Percentiles rank a stretch among this genome's conserved stretches.
phyloP scores from a whole-genome alignment of 2,113 vertebrate genomes.

The Bolborhynchus lineola region DNA sequence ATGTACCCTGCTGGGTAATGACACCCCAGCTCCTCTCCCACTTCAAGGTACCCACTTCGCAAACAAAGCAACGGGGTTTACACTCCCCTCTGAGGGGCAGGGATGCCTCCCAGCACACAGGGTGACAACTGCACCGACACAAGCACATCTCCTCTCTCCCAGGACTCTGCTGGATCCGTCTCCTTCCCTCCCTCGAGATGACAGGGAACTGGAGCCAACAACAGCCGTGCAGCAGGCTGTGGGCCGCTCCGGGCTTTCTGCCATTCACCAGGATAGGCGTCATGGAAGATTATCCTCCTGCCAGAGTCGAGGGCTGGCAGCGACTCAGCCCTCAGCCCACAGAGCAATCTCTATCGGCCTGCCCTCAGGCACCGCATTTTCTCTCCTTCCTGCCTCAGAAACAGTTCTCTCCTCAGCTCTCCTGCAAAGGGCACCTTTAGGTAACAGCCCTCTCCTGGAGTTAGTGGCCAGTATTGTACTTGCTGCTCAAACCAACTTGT shows the following conservation, averaged over 20 bases:
- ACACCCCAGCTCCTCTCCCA: neutral
- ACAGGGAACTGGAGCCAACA: neutral
- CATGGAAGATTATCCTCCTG: conserved; percentile 37
- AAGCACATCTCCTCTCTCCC: neutral
- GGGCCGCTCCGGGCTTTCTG: conserved; percentile 22
- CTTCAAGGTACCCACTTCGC: neutral
- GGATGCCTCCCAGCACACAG: neutral
- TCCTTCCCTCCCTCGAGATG: neutral
- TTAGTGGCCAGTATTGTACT: neutral
- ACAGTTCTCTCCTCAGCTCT: neutral
- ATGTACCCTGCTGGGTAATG: neutral
- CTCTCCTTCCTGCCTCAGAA: neutral
- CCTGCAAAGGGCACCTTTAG: neutral
- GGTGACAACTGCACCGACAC: neutral
- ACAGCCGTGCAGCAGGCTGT: neutral
- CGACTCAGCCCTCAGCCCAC: conserved; percentile 25
- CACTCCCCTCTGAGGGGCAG: neutral
- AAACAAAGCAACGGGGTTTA: neutral
- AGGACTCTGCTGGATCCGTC: rapidly evolving
- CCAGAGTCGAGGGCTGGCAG: conserved; percentile 28
- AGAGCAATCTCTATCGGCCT: neutral
- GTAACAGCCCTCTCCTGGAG: neutral
- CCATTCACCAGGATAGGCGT: neutral
- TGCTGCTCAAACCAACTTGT: neutral
- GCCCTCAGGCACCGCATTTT: neutral